Conservation (phyloP, 2,888 invertebrate genomes). For the Cosmorhoe ocellata region DNA sequence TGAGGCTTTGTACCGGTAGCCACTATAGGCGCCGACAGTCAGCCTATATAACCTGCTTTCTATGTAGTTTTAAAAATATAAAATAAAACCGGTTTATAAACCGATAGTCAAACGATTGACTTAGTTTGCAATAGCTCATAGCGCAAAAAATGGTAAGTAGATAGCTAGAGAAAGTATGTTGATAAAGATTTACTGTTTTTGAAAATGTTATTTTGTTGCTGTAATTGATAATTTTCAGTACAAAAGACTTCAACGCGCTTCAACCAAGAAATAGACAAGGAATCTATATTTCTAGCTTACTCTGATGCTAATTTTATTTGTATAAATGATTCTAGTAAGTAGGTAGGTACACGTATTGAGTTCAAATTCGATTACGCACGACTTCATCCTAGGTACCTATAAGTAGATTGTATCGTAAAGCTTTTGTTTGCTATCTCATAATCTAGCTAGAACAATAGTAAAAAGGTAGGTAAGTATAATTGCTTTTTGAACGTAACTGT, state of each 20-base stretch:
- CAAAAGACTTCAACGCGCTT: slow-evolving; percentile 12
- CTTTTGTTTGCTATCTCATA: too few species aligned
- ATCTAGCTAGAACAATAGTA: too few species aligned
- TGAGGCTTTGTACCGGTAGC: too few species aligned
- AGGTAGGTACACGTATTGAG: too few species aligned
- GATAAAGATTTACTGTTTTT: not conserved
- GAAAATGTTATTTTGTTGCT: too few species aligned
- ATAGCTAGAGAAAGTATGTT: slow-evolving; percentile 19
- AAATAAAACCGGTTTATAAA: slow-evolving; percentile 9
- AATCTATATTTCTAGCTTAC: too few species aligned
- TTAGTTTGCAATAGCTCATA: slow-evolving; percentile 2
- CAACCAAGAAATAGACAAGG: not conserved
- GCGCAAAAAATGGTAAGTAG: slow-evolving; percentile 9
- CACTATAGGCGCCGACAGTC: not conserved
- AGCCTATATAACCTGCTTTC: not conserved
- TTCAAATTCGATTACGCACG: too few species aligned
- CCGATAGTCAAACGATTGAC: slow-evolving; percentile 10
- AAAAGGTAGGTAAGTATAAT: too few species aligned
- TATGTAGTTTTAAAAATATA: not conserved
- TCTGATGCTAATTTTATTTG: too few species aligned
- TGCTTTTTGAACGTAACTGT: slow-evolving; percentile 16
- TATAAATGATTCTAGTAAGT: too few species aligned
- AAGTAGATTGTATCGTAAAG: too few species aligned
- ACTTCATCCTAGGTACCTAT: too few species aligned
- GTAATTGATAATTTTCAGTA: not conserved